Evolutionary conservation across 1,140 invertebrate genomes (phyloP).

Genomic region (Laupala kohalensis): DNA sequence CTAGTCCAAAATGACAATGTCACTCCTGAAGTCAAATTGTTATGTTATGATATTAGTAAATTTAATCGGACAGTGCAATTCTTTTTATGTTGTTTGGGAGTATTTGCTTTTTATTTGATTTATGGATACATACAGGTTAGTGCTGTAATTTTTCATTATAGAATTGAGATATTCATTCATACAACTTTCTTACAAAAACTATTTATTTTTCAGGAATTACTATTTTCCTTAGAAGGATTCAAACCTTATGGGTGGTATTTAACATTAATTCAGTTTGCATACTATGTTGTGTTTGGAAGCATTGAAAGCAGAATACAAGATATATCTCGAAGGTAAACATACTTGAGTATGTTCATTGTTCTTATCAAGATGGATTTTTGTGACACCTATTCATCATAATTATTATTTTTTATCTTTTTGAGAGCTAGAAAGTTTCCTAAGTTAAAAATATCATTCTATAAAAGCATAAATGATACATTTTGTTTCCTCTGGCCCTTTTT

Average conservation of each 20-base stretch:
- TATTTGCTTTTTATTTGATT: conserved; percentile 77
- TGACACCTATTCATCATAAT: background rate
- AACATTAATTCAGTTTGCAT: conserved; percentile 81
- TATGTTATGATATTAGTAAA: conserved; percentile 59
- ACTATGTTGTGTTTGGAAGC: conserved; percentile 69
- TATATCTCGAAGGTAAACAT: conserved; percentile 50
- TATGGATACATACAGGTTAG: conserved; percentile 79
- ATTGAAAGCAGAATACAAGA: conserved; percentile 55
- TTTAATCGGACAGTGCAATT: conserved; percentile 58
- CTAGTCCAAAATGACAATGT: background rate
- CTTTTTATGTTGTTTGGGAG: conserved; percentile 54
- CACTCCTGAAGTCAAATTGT: conserved; percentile 37
- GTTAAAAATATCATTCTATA: too few species aligned
- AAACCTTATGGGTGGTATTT: conserved; percentile 84
- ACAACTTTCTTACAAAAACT: background rate
- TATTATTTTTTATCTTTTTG: background rate
- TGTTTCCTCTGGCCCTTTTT: too few species aligned
- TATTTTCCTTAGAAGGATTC: conserved; percentile 79
- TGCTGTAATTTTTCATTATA: background rate
- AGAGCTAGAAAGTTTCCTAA: background rate
- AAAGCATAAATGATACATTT: too few species aligned
- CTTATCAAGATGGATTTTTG: too few species aligned
- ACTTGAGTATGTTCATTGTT: background rate
- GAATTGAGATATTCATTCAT: background rate
- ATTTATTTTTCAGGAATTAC: conserved; percentile 54